These are phyloP conservation scores for Eulemur rubriventer DNA, from an alignment of 2,797 vertebrate genomes.

Conservation along the genomic window DNA sequence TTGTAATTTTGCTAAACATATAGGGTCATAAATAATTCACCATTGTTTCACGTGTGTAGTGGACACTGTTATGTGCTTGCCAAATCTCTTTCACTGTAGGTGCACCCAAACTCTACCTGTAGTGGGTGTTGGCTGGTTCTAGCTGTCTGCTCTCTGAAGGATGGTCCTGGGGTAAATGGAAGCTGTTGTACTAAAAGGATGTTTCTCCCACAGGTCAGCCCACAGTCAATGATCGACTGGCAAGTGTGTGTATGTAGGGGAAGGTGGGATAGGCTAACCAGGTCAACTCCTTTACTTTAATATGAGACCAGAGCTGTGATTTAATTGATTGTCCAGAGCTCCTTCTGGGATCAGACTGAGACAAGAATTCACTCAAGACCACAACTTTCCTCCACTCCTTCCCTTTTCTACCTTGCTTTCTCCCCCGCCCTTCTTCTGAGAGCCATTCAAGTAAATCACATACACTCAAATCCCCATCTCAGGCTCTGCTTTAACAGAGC, in stretches of 20 bases:
- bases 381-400: background rate
- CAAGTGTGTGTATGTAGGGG: background rate
- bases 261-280: background rate
- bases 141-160: background rate
- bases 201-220: background rate
- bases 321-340: background rate
- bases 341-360: background rate
- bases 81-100: background rate
- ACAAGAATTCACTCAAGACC: background rate
- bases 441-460: background rate
- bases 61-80: too few relatives aligned
- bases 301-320: background rate
- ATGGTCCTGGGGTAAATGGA: background rate
- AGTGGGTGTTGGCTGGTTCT: background rate
- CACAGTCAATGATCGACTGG: background rate
- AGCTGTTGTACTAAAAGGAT: background rate
- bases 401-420: background rate
- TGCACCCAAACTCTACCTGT: background rate
- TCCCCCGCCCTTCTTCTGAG: background rate
- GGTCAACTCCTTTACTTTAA: background rate
- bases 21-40: background rate
- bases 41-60: background rate
- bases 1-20: background rate
- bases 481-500: background rate
- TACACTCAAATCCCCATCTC: background rate